Percentiles rank a stretch among this genome's conserved stretches.
Conservation (phyloP, 2,888 invertebrate genomes). For the Caradrina kadenii region DNA sequence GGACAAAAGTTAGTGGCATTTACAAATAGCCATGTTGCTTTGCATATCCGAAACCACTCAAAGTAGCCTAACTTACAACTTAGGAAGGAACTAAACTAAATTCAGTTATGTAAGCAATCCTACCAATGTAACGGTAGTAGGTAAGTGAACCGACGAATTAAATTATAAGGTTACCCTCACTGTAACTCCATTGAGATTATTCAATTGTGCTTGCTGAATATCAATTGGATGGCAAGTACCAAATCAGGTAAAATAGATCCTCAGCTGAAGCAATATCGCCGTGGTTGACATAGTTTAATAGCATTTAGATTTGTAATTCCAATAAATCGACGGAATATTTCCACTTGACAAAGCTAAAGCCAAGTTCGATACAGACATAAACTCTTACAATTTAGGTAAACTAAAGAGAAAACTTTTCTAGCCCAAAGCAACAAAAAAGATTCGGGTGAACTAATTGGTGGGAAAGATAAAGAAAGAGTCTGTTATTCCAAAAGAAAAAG, state of each 20-base stretch:
- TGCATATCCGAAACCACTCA: constrained; percentile 47
- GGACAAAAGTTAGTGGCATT: neutral
- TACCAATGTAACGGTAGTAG: constrained; percentile 65
- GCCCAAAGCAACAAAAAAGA: neutral
- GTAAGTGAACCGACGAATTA: constrained; percentile 75
- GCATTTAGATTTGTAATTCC: constrained; percentile 33
- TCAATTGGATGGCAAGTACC: constrained; percentile 71
- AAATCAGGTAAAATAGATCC: constrained; percentile 67
- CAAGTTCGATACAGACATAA: neutral
- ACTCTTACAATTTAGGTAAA: neutral
- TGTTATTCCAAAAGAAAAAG: neutral
- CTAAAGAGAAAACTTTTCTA: neutral
- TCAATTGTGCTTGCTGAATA: constrained; percentile 75
- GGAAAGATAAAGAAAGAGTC: neutral
- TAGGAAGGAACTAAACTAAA: constrained; percentile 69
- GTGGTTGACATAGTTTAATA: constrained; percentile 57
- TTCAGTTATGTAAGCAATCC: constrained; percentile 75
- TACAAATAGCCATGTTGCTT: neutral
- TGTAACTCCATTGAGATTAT: constrained; percentile 73
- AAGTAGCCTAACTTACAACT: constrained; percentile 46
- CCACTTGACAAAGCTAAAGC: neutral
- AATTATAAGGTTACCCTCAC: constrained; percentile 74
- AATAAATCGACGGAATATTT: constrained; percentile 22
- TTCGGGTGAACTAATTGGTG: neutral
- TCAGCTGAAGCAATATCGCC: constrained; percentile 68